Evolutionary conservation across 2,888 invertebrate species (phyloP), one percentile per base, ranked within the genome.

Genomic region (Altica lythri): DNA sequence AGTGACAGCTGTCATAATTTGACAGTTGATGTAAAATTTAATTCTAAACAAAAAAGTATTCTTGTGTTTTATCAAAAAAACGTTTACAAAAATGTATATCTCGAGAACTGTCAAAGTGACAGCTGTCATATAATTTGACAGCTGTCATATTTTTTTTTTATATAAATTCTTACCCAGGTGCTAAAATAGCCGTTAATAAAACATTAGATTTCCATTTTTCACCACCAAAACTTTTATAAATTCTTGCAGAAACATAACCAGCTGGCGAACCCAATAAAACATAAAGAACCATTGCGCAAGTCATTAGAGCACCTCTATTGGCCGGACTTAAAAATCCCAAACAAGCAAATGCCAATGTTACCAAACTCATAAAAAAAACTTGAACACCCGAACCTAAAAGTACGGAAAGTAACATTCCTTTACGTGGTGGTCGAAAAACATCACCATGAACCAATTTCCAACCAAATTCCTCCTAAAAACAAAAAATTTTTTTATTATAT

Each of bases 371-470:
- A 71, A 90, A 92, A 72, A 96, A 89, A 6, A 95, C 93, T 83
- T 99, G 98, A 12, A 92, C 85, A 13, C 99, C 99, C 35, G 93
- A 94, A 8, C 99, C 99, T n/a, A 97, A 83, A 68, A 97, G 86
- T 0, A 99, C 95, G 0, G 97, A 90, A 12, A 99, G 81, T 10
- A 99, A 76, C 95, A 99, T 97, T 53, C 97, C 96, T 70, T 95
- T 92, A 1, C 95, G 83, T 1, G 98, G 97, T 4, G 98, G 97
- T 27, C 98, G 80, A 78, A 98, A 98, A 2, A 98, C 96, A 76
- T 98, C 98, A 0, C 97, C 98, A 72, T 98, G 97, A 0, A 98
- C 98, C 62, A 98, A 77, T 76, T 98, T 98, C 98, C 98, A 98
- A 9, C 95, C 95, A 68, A 93, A 92, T 76, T 95, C 95, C 77